These are phyloP conservation scores for Collichthys lucidus DNA, from an alignment of 2,113 vertebrate species.

Conservation along the genomic window DNA sequence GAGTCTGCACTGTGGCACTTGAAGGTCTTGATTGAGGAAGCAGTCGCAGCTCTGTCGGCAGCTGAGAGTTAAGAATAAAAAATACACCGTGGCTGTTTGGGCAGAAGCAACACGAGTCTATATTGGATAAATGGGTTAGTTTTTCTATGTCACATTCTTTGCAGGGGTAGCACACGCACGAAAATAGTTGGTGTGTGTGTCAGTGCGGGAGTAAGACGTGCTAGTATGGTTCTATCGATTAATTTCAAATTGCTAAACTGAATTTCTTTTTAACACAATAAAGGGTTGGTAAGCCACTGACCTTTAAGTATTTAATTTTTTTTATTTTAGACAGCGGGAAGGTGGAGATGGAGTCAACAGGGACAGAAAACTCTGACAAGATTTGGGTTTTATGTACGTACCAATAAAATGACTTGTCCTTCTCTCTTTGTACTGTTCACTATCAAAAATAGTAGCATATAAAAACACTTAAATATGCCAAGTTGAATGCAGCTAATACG, in stretches of 20 bases:
- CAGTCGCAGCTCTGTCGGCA: slow-evolving; percentile 62
- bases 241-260: background rate
- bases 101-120: slow-evolving; percentile 45
- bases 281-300: background rate
- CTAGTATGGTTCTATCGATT: background rate
- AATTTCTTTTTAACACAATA: background rate
- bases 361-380: background rate
- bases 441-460: background rate
- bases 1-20: slow-evolving; percentile 56
- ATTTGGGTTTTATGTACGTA: background rate
- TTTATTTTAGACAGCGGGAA: background rate
- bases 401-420: background rate
- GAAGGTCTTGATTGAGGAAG: slow-evolving; percentile 76
- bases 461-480: background rate
- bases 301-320: background rate
- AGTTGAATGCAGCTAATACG: background rate
- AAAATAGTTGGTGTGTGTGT: background rate
- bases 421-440: background rate
- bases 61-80: slow-evolving; percentile 62
- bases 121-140: slow-evolving; percentile 54
- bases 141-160: slow-evolving; percentile 38
- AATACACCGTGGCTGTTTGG: slow-evolving; percentile 54
- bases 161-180: background rate
- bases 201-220: background rate
- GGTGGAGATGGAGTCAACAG: background rate